phyloP scores from a whole-genome alignment of 2,797 vertebrate genomes.

The Aphelocoma californica region DNA sequence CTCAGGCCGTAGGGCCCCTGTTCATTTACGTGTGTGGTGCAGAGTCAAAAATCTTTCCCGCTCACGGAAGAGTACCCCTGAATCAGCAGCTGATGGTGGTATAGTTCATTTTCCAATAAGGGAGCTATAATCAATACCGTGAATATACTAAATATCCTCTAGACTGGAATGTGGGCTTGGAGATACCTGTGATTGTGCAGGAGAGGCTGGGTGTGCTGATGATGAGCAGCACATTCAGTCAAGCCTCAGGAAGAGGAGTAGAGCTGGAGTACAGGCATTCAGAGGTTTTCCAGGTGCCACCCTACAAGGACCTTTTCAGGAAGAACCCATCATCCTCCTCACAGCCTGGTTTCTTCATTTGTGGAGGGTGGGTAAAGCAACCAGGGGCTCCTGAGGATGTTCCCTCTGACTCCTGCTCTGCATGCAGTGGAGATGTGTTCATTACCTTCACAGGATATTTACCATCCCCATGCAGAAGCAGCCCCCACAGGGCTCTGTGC shows the following conservation, averaged over 20 bases:
- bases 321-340: not conserved
- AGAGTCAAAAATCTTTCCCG: not conserved
- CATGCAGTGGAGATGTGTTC: not conserved
- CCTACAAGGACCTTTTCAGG: not conserved
- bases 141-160: not conserved
- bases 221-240: not conserved
- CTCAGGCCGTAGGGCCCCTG: not conserved
- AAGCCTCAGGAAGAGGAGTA: not conserved
- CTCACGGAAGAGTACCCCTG: not conserved
- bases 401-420: not conserved
- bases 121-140: not conserved
- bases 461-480: not conserved
- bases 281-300: not conserved
- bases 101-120: constrained; percentile 2
- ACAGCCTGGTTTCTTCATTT: not conserved
- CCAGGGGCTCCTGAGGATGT: not conserved
- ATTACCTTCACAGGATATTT: not conserved
- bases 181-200: not conserved
- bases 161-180: not conserved
- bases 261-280: not conserved
- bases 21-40: not conserved
- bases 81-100: not conserved
- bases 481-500: not conserved
- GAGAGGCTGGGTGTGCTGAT: not conserved
- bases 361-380: rapidly evolving